Evolutionary conservation across 2,113 vertebrate genomes (phyloP), one percentile per base, ranked within the genome.

Genomic region (Henicopernis longicauda): DNA sequence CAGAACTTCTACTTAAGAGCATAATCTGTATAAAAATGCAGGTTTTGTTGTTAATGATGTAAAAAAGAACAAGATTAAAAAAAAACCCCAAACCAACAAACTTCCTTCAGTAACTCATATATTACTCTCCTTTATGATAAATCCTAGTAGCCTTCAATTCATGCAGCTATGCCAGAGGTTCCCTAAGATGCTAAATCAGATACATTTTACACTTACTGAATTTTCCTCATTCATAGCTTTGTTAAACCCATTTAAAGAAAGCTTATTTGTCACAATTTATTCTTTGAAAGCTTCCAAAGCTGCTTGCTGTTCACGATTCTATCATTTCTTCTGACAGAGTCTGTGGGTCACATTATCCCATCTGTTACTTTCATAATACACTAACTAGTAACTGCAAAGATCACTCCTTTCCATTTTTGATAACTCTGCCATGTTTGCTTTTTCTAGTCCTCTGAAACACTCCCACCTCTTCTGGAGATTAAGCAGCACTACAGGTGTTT

Each of bases 341-440:
- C 91, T 93, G 81, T 80, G 50, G 96, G 96, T 95, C 97, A 93
- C 58, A 77, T 79, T 70, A 90, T 54, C 74, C 97, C 93, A 95
- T 96, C 93, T 97, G 95, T 50, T 96, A 89, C 89, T 94, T 95
- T 93, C 71, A 82, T 95, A 84, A 87, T 93, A 70, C n/a, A 79
- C 70, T 31, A 80, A 94, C 88, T 25, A 84, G 84, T 90, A 95
- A 88, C 54, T 54, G 78, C 86, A 90, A 95, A 95, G 89, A 97
- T 96, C 11, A 88, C 36, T 91, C 73, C 45, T 87, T 96, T 95
- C 89, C 91, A 91, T 87, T 95, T 96, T 91, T 90, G 47, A 77
- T 77, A 97, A 85, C 47, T 93, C 74, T 90, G 78, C 86, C 84
- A 93, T 79, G 70, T 93, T 95, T 95, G 84, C 83, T 95, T 95